phyloP scores from a whole-genome alignment of 53 echinoderm and acorn worm species.

The Paracentrotus lividus region DNA sequence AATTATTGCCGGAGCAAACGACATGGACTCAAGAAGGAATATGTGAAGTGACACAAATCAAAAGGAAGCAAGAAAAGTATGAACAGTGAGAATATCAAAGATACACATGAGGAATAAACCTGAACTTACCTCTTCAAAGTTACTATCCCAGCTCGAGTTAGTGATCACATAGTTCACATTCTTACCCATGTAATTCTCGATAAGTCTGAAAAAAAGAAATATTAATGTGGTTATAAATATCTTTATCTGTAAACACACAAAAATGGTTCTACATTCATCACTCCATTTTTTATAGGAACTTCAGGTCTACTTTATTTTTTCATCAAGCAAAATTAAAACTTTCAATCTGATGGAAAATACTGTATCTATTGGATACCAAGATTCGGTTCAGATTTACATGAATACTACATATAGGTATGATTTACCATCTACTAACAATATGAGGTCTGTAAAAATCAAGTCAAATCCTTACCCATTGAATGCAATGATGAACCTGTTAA shows the following conservation, averaged over 20 bases:
- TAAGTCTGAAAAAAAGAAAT: constrained; percentile 57
- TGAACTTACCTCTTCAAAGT: constrained; percentile 88
- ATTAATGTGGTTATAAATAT: neutral
- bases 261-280: too few species aligned
- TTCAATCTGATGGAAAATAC: too few species aligned
- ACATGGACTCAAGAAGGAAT: too few species aligned
- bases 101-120: neutral
- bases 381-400: too few species aligned
- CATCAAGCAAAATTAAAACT: too few species aligned
- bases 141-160: constrained; percentile 90
- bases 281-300: too few species aligned
- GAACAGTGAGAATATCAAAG: neutral
- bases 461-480: constrained; percentile 87
- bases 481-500: constrained; percentile 85
- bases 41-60: neutral
- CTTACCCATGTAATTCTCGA: constrained; percentile 94
- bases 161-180: constrained; percentile 86
- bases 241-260: neutral
- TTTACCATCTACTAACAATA: too few species aligned
- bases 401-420: too few species aligned
- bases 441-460: neutral
- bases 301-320: too few species aligned
- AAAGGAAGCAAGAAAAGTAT: neutral
- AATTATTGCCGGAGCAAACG: too few species aligned
- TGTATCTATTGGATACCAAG: too few species aligned